Evolutionary conservation across 2,797 vertebrate species (phyloP).

Genomic region (Syngnathus rostellatus): DNA sequence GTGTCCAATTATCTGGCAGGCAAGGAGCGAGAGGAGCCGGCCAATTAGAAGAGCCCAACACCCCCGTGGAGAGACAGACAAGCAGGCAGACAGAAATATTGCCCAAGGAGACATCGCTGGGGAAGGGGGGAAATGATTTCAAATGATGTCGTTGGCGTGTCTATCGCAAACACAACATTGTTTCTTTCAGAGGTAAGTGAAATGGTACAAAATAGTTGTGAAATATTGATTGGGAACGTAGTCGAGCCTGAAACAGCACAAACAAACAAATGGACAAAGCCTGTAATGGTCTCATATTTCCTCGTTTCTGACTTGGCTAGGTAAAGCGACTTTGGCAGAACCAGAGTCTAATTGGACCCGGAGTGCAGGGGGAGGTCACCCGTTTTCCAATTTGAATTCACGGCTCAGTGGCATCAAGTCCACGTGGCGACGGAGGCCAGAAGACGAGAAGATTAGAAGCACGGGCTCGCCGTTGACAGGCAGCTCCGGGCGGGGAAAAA

Average conservation of each 20-base stretch:
- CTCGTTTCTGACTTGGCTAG: not conserved
- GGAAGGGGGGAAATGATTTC: conserved; percentile 9
- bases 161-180: no score
- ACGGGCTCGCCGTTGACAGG: conserved; percentile 25
- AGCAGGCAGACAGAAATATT: conserved; percentile 28
- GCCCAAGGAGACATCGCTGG: conserved; percentile 20
- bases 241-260: not conserved
- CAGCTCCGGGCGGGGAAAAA: conserved; percentile 2
- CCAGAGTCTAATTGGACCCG: not conserved
- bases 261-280: not conserved
- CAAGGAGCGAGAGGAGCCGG: conserved; percentile 41
- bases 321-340: not conserved
- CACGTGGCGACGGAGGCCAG: not conserved
- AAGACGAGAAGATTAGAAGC: not conserved
- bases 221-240: not conserved
- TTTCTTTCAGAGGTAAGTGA: no score
- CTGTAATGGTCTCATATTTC: not conserved
- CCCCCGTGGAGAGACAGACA: conserved; percentile 30
- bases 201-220: no score
- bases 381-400: not conserved
- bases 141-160: conserved; percentile 13
- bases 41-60: conserved; percentile 59
- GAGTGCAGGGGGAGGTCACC: not conserved
- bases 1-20: conserved; percentile 63
- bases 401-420: not conserved